Conservation (phyloP, 2,797 vertebrate species). For the Arctocebus calabarensis region DNA sequence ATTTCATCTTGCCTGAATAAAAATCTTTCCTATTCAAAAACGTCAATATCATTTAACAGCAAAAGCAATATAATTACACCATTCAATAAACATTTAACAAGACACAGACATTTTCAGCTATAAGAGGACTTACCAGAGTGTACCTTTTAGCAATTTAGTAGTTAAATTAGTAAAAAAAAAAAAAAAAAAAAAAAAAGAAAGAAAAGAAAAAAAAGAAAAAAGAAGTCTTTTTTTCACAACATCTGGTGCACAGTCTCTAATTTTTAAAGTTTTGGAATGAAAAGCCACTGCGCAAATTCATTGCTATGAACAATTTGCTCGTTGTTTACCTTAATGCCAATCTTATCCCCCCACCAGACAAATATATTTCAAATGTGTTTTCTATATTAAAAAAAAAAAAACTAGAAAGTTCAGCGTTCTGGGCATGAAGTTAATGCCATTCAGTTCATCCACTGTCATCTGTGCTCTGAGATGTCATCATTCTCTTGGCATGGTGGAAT, state of each 20-base stretch:
- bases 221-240: conserved; percentile 80
- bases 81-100: conserved; percentile 90
- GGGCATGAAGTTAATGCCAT: conserved; percentile 4
- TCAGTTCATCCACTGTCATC: conserved; percentile 24
- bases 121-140: conserved; percentile 84
- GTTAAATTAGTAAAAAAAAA: conserved; percentile 87
- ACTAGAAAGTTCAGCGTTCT: conserved; percentile 36
- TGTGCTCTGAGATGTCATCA: not conserved
- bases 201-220: conserved; percentile 71
- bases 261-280: conserved; percentile 87
- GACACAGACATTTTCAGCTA: conserved; percentile 88
- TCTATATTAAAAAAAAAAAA: conserved; percentile 74
- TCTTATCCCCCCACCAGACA: conserved; percentile 81
- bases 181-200: conserved; percentile 60
- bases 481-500: not conserved
- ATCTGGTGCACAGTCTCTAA: conserved; percentile 91
- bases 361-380: conserved; percentile 87
- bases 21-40: conserved; percentile 87
- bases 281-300: conserved; percentile 84
- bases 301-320: conserved; percentile 87
- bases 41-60: conserved; percentile 90
- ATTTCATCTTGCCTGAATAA: conserved; percentile 83
- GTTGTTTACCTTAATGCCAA: conserved; percentile 90
- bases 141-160: conserved; percentile 90
- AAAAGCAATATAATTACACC: conserved; percentile 88